phyloP scores from a whole-genome alignment of 2,888 invertebrate genomes.

The Tiliacea citrago region DNA sequence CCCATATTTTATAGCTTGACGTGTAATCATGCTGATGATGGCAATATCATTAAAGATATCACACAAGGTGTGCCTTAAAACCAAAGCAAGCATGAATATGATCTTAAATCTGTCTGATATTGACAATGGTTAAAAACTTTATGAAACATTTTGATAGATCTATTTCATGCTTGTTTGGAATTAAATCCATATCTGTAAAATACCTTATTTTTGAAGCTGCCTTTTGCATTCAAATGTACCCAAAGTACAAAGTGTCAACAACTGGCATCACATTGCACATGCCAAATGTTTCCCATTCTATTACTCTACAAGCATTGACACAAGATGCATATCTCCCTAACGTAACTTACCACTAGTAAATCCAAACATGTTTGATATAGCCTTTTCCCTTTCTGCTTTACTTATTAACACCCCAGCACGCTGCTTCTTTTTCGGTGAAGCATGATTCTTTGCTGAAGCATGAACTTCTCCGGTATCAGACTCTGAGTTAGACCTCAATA shows the following conservation, averaged over 20 bases:
- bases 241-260: not conserved
- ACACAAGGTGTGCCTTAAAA: conserved; percentile 2
- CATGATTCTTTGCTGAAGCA: conserved; percentile 45
- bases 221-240: not conserved
- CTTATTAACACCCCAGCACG: conserved; percentile 40
- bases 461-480: conserved; percentile 64
- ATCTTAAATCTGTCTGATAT: not conserved
- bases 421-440: conserved; percentile 48
- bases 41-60: not conserved
- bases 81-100: not conserved
- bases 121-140: not conserved
- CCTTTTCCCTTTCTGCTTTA: conserved; percentile 73
- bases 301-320: conserved; percentile 42
- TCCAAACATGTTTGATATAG: conserved; percentile 83
- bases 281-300: conserved; percentile 24
- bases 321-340: conserved; percentile 37
- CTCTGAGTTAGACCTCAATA: conserved; percentile 77
- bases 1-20: conserved; percentile 10
- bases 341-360: conserved; percentile 83
- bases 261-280: conserved; percentile 3
- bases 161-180: not conserved
- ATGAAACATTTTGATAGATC: not conserved
- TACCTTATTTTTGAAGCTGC: conserved; percentile 8
- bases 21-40: conserved; percentile 1
- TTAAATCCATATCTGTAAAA: not conserved